Conservation (phyloP, 2,797 vertebrate species). For the Lacerta agilis region DNA sequence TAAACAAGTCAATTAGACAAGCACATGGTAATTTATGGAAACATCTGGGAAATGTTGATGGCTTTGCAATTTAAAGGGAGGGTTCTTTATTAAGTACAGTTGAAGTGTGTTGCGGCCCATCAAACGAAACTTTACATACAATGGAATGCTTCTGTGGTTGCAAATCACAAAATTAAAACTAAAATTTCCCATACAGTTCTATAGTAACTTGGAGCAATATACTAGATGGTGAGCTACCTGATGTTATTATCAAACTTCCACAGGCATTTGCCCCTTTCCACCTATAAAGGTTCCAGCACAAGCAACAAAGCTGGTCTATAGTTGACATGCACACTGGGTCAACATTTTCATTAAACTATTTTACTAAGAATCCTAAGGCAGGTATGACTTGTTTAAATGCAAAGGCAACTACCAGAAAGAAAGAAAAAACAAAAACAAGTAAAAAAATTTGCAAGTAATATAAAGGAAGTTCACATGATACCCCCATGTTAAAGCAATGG, state of each 20-base stretch:
- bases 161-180: background rate
- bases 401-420: background rate
- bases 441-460: too few relatives aligned
- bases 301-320: too few relatives aligned
- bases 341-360: too few relatives aligned
- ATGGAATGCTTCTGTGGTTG: background rate
- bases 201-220: background rate
- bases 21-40: background rate
- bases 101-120: background rate
- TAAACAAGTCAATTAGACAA: too few relatives aligned
- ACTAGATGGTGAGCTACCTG: too few relatives aligned
- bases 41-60: background rate
- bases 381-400: too few relatives aligned
- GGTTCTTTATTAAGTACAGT: background rate
- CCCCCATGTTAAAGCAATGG: too few relatives aligned
- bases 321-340: too few relatives aligned
- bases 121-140: background rate
- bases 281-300: too few relatives aligned
- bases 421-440: too few relatives aligned
- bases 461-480: too few relatives aligned
- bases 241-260: background rate
- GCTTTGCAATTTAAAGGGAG: background rate
- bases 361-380: too few relatives aligned
- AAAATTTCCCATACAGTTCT: background rate
- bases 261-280: background rate